Evolutionary conservation across 2,888 invertebrate genomes (phyloP).

Genomic region (Meteorus colon): DNA sequence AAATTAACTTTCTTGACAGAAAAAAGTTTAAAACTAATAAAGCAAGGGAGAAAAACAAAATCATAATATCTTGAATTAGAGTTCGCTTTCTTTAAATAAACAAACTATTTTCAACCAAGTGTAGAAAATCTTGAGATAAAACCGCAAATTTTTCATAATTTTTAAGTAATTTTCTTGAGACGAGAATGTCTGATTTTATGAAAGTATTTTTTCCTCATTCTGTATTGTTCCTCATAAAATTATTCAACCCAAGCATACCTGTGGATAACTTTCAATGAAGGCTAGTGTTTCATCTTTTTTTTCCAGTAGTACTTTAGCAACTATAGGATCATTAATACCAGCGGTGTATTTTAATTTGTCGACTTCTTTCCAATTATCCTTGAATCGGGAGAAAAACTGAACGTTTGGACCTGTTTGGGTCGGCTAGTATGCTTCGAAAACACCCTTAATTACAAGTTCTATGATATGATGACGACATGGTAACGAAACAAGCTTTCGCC

Average conservation of each 20-base stretch:
- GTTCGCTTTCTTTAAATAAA: too few relatives aligned
- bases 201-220: too few relatives aligned
- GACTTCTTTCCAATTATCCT: slow-evolving; percentile 25
- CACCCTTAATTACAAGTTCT: slow-evolving; percentile 15
- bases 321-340: slow-evolving; percentile 34
- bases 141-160: too few relatives aligned
- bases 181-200: neutral
- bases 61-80: too few relatives aligned
- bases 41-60: too few relatives aligned
- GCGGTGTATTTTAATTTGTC: slow-evolving; percentile 33
- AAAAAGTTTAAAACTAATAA: too few relatives aligned
- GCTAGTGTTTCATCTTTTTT: neutral
- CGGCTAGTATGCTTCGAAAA: slow-evolving; percentile 18
- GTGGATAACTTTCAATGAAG: slow-evolving; percentile 14
- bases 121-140: too few relatives aligned
- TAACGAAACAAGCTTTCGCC: slow-evolving; percentile 4
- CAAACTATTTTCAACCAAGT: too few relatives aligned
- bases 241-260: neutral
- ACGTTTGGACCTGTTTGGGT: slow-evolving; percentile 22
- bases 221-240: neutral
- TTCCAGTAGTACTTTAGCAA: slow-evolving; percentile 2
- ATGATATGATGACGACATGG: slow-evolving; percentile 26
- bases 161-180: too few relatives aligned
- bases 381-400: slow-evolving; percentile 5
- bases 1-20: too few relatives aligned